Evolutionary conservation across 2,113 vertebrate species (phyloP), one percentile per base, ranked within the genome.

Genomic region (Junco hyemalis): DNA sequence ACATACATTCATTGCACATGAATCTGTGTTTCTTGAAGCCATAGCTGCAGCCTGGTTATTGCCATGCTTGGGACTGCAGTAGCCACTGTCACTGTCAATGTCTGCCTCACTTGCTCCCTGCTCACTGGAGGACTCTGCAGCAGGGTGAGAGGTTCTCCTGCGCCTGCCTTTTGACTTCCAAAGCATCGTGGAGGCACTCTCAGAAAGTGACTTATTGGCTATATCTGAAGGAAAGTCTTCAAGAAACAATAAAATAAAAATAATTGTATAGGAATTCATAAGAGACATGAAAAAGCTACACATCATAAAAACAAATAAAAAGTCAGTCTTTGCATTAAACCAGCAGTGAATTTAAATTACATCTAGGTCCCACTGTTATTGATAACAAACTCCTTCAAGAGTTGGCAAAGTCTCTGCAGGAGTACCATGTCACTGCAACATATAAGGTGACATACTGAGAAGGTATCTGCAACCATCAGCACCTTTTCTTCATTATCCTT

Each of bases 41-140:
- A 96, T 65, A 17, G 94, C 45, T 35, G 74, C 78, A 10, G 97
- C 98, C 96, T 99, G 99, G 97, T 98, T 99, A 87, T 97, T 97
- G 94, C 97, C 96, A 95, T 99, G 99, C 87, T 99, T 99, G 50
- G 99, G 99, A 88, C 99, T 99, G 79, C 99, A 99, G 69, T 99
- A 99, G 40, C 99, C 99, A 38, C 99, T 99, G 88, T 99, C 99
- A 14, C 99, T 99, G 97, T 99, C 99, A 33, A 99, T 99, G 88
- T 99, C 99, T 0, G 99, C 99, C 97, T 99, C 99, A 5, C 99
- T 99, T 19, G 98, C 98, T 0, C 99, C 99, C 84, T 99, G 99
- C 48, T 99, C 99, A 11, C 98, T 99, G 35, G 99, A 99, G 44
- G 98, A 98, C 60, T 99, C 99, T 0, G 98, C 98, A 15, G 98